Base-by-base conservation (phyloP, 2,113 vertebrate genomes). In the Esox niger region DNA sequence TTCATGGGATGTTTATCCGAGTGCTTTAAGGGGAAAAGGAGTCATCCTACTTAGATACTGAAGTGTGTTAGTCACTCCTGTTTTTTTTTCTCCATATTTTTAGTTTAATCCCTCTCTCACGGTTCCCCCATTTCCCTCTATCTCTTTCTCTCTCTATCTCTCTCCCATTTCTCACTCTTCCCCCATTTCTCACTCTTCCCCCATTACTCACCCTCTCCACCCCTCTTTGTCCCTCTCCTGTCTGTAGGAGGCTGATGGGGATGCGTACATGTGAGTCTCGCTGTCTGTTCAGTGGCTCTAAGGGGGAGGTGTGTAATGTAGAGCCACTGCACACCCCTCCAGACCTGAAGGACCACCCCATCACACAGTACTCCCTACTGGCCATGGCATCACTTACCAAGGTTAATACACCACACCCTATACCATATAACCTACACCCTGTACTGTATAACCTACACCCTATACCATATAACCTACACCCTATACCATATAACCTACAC, bases 311-410 rank as follows among this genome's bases (percentile, higher is more conserved):
- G 68, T 99, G 97, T 87, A 97, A 94, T 38, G 92, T 98, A 21
- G 96, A 98, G 70, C 97, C 97, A 0, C 77, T 99, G 4, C 94
- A 94, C 15, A 90, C 95, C 6, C 95, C 94, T 67, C 83, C 86
- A 3, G 95, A 99, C 47, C 89, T 97, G 71, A 95, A 91, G 81
- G 96, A 98, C 62, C 97, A 98, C 82, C 95, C 96, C 15, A 94
- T 98, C 84, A 96, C 93, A 15, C 95, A 96, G 47, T 97, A 96
- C 76, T 98, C 92, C 1, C 91, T 99, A 67, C 74, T 98, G 85
- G 97, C 97, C 52, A 97, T 99, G 96, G 97, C 95, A 0, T 99
- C 97, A 10, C 90, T 98, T 69, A 98, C 97, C 4, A 99, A 99
- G 93, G 97, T 97, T 82, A 15, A 43, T 33, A 33, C 62, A 3